phyloP scores from a whole-genome alignment of 2,113 vertebrate species.

The Oryzias melastigma region DNA sequence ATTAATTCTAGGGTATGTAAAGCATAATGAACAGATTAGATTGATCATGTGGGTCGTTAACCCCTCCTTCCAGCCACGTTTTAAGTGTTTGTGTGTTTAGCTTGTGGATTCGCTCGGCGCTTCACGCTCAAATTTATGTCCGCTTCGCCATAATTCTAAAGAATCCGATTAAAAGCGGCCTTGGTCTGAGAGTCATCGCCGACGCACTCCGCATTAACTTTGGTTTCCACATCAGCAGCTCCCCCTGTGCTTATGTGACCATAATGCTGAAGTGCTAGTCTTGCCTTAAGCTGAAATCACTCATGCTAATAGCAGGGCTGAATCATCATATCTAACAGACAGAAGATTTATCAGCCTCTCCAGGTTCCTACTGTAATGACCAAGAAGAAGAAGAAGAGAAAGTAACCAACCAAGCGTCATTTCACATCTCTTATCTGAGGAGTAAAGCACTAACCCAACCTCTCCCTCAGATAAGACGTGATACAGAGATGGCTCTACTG shows the following conservation, averaged over 20 bases:
- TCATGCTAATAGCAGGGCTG: constrained; percentile 67
- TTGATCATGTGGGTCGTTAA: constrained; percentile 59
- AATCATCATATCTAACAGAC: constrained; percentile 73
- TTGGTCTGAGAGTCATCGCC: constrained; percentile 49
- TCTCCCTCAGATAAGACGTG: constrained; percentile 9
- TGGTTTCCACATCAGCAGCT: constrained; percentile 63
- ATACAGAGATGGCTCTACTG: not conserved
- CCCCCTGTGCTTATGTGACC: constrained; percentile 52
- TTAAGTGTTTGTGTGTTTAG: constrained; percentile 9
- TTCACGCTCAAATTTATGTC: constrained; percentile 27
- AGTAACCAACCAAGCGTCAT: constrained; percentile 22
- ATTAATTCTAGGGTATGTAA: constrained; percentile 45
- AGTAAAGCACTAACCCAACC: constrained; percentile 6
- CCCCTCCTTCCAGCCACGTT: constrained; percentile 27
- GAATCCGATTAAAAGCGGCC: constrained; percentile 53
- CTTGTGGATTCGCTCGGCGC: not conserved
- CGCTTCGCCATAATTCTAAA: constrained; percentile 20
- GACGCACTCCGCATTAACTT: constrained; percentile 47
- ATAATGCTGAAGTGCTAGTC: constrained; percentile 56
- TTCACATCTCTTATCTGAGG: constrained; percentile 40
- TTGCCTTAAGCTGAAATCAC: constrained; percentile 62
- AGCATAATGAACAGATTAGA: constrained; percentile 52
- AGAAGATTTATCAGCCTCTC: constrained; percentile 67
- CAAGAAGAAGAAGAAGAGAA: constrained; percentile 18
- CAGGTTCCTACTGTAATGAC: constrained; percentile 35